Evolutionary conservation across 2,888 invertebrate genomes (phyloP).

Genomic region (Nasonovia ribisnigri): DNA sequence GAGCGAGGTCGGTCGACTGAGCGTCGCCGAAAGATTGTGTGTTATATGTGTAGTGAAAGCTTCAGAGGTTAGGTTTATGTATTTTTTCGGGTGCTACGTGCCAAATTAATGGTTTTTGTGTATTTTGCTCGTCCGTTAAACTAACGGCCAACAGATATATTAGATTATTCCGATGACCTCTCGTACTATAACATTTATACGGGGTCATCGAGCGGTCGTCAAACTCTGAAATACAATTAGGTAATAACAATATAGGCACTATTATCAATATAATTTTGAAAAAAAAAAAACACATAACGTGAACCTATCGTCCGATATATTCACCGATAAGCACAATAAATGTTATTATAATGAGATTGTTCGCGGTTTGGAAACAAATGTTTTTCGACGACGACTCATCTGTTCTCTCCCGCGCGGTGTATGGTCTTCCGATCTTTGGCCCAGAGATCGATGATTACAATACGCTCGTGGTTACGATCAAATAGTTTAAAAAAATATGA

Average conservation of each 20-base stretch:
- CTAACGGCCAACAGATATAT: not conserved
- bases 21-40: not conserved
- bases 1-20: not conserved
- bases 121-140: not conserved
- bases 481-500: too few species aligned
- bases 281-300: not conserved
- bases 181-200: not conserved
- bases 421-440: not conserved
- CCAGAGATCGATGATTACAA: not conserved
- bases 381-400: not conserved
- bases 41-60: not conserved
- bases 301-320: not conserved
- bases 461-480: not conserved
- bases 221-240: not conserved
- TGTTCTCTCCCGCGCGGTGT: not conserved
- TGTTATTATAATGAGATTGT: not conserved
- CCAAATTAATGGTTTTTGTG: not conserved
- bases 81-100: conserved; percentile 11
- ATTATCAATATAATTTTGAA: not conserved
- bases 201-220: not conserved
- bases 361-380: not conserved
- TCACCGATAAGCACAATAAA: not conserved
- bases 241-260: not conserved
- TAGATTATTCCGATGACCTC: not conserved
- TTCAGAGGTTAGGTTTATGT: not conserved